phyloP scores from a whole-genome alignment of 2,113 vertebrate species.

The Vulpes vulpes region DNA sequence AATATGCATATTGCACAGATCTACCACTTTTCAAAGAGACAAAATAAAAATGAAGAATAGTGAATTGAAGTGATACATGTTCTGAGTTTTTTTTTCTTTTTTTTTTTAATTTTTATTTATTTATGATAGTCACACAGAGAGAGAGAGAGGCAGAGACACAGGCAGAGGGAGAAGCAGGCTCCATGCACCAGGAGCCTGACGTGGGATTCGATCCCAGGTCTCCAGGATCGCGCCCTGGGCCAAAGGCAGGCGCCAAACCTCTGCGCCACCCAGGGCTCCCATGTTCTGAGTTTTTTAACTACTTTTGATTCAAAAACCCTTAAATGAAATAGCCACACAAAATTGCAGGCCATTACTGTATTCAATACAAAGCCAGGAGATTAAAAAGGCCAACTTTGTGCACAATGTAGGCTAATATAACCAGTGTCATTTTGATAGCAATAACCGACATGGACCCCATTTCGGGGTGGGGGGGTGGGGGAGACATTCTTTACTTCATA shows the following conservation, averaged over 20 bases:
- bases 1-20: neutral
- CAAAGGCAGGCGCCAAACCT: no score
- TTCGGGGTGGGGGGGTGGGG: neutral
- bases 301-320: conserved; percentile 52
- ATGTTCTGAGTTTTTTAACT: conserved; percentile 8
- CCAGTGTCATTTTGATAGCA: neutral
- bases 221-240: no score
- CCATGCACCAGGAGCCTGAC: no score
- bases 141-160: no score
- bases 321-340: conserved; percentile 64
- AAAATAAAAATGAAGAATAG: conserved; percentile 52
- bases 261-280: no score
- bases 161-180: no score
- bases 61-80: conserved; percentile 34
- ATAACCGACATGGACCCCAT: neutral
- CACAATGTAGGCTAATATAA: conserved; percentile 4
- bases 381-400: neutral
- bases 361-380: conserved; percentile 56
- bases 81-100: neutral
- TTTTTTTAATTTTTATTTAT: no score
- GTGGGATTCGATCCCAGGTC: no score
- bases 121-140: no score
- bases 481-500: conserved; percentile 19
- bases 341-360: conserved; percentile 41
- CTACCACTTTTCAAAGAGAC: neutral